Conservation (phyloP, 2,797 vertebrate genomes). For the Hypotaenidia okinawae region DNA sequence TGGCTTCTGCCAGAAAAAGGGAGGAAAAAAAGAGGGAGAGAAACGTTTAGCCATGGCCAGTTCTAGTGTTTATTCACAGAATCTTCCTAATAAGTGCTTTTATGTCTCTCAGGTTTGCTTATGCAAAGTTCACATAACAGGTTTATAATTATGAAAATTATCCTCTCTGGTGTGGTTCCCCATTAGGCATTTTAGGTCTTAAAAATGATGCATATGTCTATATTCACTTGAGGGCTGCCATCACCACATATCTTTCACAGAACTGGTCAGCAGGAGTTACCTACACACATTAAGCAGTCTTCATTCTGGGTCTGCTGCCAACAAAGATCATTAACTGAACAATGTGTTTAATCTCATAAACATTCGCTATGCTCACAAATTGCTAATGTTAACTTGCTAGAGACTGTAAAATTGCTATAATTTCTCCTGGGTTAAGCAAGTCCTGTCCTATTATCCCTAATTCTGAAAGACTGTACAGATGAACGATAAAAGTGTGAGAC, state of each 20-base stretch:
- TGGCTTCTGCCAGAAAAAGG: neutral
- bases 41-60: neutral
- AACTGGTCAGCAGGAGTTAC: neutral
- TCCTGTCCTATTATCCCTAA: neutral
- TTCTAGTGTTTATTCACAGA: neutral
- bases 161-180: neutral
- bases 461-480: neutral
- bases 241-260: neutral
- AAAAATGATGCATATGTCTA: neutral
- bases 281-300: neutral
- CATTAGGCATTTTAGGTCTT: neutral
- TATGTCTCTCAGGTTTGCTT: neutral
- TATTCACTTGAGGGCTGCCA: neutral
- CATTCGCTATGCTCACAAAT: neutral
- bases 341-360: slow-evolving; percentile 29
- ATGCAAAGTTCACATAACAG: neutral
- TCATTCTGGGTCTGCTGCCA: slow-evolving; percentile 6
- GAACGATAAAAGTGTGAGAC: neutral
- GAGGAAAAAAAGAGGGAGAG: too few relatives aligned
- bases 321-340: neutral
- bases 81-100: neutral
- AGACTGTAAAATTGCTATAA: neutral
- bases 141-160: slow-evolving; percentile 7
- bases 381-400: neutral
- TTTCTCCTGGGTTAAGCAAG: neutral